A percentile compares a stretch with the other conserved stretches of the same genome.
These are phyloP conservation scores for Drosophila auraria DNA, from an alignment of 1,140 invertebrate genomes.

Conservation along the genomic window DNA sequence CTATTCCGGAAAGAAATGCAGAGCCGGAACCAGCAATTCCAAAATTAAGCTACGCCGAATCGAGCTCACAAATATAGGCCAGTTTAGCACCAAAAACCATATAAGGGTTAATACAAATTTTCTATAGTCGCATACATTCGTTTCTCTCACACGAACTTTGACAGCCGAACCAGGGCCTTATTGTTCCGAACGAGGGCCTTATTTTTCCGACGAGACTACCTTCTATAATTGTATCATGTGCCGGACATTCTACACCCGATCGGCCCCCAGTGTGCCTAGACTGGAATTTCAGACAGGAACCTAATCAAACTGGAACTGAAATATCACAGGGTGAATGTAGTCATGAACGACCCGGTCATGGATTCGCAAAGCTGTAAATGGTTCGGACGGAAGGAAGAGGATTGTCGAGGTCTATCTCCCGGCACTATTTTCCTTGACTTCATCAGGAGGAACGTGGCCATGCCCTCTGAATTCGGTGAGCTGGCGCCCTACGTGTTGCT, in stretches of 20 bases:
- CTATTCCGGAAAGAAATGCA: no score
- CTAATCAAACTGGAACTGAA: background rate
- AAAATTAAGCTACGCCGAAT: no score
- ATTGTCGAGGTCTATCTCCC: constrained; percentile 29
- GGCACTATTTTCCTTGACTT: constrained; percentile 37
- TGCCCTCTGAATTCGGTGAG: constrained; percentile 58
- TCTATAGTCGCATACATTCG: no score
- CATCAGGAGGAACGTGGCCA: constrained; percentile 41
- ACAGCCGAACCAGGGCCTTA: no score
- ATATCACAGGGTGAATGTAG: background rate
- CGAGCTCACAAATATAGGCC: no score
- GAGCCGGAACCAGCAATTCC: no score
- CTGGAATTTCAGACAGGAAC: background rate
- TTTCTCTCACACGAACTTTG: no score
- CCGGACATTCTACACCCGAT: background rate
- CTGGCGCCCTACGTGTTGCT: constrained; percentile 51
- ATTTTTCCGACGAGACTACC: no score
- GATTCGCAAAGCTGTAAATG: background rate
- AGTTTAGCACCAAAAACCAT: no score
- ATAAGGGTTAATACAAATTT: no score
- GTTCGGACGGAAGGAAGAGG: background rate
- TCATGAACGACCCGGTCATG: constrained; percentile 17
- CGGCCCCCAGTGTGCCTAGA: background rate
- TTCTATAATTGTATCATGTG: no score
- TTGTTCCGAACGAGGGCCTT: no score